These are phyloP conservation scores for Spodoptera exigua DNA, from an alignment of 2,888 invertebrate genomes.

Conservation along the genomic window DNA sequence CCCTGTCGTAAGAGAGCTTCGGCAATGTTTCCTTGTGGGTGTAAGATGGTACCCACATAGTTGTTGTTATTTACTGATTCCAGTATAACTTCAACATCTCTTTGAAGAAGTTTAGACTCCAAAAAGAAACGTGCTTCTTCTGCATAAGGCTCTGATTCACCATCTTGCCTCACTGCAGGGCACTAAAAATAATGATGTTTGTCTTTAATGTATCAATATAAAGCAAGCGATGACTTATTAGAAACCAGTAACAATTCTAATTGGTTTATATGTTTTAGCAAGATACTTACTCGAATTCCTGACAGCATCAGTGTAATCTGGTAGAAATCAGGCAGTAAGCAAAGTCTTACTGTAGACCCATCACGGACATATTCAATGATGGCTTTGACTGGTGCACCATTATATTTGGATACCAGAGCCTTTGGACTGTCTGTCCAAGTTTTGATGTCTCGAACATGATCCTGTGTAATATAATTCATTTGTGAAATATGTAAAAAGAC, in stretches of 20 bases:
- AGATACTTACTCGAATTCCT: slow-evolving; percentile 93
- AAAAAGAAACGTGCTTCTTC: slow-evolving; percentile 98
- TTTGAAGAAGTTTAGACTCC: slow-evolving; percentile 96
- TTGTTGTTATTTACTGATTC: slow-evolving; percentile 98
- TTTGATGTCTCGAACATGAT: slow-evolving; percentile 95
- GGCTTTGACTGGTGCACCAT: slow-evolving; percentile 96
- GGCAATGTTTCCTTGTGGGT: slow-evolving; percentile 98
- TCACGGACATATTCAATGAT: slow-evolving; percentile 99
- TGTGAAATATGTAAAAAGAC: background rate
- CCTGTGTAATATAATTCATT: slow-evolving; percentile 71
- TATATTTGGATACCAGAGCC: slow-evolving; percentile 94
- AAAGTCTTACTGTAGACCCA: slow-evolving; percentile 97
- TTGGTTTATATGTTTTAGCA: background rate
- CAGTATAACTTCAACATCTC: slow-evolving; percentile 96
- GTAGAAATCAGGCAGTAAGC: slow-evolving; percentile 96
- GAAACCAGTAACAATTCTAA: background rate
- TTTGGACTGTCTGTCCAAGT: slow-evolving; percentile 94
- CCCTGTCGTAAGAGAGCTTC: slow-evolving; percentile 97
- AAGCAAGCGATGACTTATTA: too few species aligned
- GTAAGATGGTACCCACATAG: slow-evolving; percentile 97
- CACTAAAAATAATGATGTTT: slow-evolving; percentile 83
- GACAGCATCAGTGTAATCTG: slow-evolving; percentile 98
- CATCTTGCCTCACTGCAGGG: slow-evolving; percentile 94
- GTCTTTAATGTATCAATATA: too few species aligned
- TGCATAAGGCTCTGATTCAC: slow-evolving; percentile 91